These are phyloP conservation scores for Indicator maculatus DNA, from an alignment of 2,113 vertebrate genomes.

Conservation along the genomic window DNA sequence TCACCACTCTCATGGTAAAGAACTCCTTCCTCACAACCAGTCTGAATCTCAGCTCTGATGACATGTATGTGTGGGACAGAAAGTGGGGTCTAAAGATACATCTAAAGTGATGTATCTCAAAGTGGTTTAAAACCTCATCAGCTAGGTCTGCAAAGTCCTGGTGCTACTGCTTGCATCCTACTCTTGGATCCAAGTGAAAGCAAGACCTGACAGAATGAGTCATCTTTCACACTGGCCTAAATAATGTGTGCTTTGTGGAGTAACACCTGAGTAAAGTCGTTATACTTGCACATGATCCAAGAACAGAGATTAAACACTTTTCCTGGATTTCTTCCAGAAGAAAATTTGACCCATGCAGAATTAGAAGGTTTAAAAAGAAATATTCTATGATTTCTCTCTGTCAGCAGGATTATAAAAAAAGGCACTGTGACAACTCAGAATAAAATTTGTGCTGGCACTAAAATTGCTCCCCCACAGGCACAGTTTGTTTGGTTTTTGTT, in stretches of 20 bases:
- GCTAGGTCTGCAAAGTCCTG: not conserved
- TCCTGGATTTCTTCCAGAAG: not conserved
- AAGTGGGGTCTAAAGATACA: too few species aligned
- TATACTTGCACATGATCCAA: not conserved
- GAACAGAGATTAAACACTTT: not conserved
- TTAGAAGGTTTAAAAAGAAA: not conserved
- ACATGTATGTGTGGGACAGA: not conserved
- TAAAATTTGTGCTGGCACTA: not conserved
- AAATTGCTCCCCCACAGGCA: not conserved
- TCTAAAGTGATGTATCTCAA: not conserved
- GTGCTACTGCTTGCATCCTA: accelerated
- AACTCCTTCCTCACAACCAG: too few species aligned
- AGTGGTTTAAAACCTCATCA: not conserved
- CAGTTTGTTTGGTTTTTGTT: not conserved
- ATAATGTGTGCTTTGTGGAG: accelerated
- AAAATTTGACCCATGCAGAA: accelerated
- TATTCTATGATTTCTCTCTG: not conserved
- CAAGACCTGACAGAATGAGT: not conserved
- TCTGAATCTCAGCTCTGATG: not conserved
- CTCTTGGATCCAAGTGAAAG: not conserved
- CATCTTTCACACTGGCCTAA: accelerated
- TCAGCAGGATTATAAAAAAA: not conserved
- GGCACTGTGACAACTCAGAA: not conserved
- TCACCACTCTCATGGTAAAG: too few species aligned
- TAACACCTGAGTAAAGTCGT: not conserved